These are phyloP conservation scores for Tiliacea aurago DNA, from an alignment of 2,888 invertebrate species.

Conservation along the genomic window DNA sequence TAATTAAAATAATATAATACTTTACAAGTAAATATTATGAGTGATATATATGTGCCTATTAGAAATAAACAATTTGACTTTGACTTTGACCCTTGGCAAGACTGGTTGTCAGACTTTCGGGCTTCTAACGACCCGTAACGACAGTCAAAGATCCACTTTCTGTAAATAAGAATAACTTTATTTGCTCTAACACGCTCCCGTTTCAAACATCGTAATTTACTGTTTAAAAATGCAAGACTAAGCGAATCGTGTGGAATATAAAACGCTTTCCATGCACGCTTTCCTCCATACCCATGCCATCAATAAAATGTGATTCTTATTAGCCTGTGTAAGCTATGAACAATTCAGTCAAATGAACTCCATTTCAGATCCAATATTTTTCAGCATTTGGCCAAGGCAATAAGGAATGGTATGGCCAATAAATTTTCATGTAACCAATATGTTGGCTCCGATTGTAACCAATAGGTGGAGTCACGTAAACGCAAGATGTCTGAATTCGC, in stretches of 20 bases:
- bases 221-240: slow-evolving; percentile 44
- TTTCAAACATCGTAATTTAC: slow-evolving; percentile 22
- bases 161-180: slow-evolving; percentile 8
- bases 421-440: slow-evolving; percentile 50
- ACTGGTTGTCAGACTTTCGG: too few relatives aligned
- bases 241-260: slow-evolving; percentile 27
- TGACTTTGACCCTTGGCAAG: too few relatives aligned
- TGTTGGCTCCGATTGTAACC: slow-evolving; percentile 45
- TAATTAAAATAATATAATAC: too few relatives aligned
- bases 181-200: slow-evolving; percentile 9
- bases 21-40: too few relatives aligned
- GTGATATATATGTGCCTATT: too few relatives aligned
- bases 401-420: slow-evolving; percentile 44
- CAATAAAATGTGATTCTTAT: slow-evolving; percentile 54
- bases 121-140: too few relatives aligned
- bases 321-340: slow-evolving; percentile 35
- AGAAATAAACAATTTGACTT: too few relatives aligned
- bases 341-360: slow-evolving; percentile 48
- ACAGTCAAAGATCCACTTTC: neutral
- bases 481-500: slow-evolving; percentile 43
- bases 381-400: slow-evolving; percentile 37
- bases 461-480: slow-evolving; percentile 53
- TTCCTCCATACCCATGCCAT: slow-evolving; percentile 14
- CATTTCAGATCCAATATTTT: slow-evolving; percentile 41
- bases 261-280: slow-evolving; percentile 49